Evolutionary conservation across 2,113 vertebrate species (phyloP).

Genomic region (Lepus americanus): DNA sequence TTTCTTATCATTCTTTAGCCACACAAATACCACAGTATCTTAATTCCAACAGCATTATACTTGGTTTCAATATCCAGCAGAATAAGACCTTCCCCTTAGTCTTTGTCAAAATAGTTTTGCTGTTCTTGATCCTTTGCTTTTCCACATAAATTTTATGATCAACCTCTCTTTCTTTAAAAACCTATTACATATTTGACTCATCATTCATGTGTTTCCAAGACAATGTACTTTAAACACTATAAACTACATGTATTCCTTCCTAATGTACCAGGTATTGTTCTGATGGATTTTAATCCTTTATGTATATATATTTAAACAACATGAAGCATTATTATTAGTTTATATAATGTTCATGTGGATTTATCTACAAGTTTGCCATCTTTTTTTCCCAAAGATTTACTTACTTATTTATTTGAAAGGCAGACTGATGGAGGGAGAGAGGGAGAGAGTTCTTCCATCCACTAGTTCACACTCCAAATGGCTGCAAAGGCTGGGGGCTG

Average conservation of each 20-base stretch:
- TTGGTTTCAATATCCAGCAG: neutral
- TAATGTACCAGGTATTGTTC: neutral
- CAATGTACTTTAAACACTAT: slow-evolving; percentile 34
- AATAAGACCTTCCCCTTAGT: neutral
- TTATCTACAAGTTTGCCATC: neutral
- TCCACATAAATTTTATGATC: neutral
- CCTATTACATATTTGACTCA: neutral
- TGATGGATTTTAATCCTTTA: slow-evolving; percentile 33
- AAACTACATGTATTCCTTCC: neutral
- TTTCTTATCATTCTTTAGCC: neutral
- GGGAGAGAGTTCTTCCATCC: no score
- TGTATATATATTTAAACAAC: slow-evolving; percentile 20
- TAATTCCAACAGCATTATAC: neutral
- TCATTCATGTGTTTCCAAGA: neutral
- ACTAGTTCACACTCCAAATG: neutral
- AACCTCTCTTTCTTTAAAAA: neutral
- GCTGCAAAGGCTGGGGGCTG: no score
- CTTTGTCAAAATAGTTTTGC: slow-evolving; percentile 7
- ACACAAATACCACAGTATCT: neutral
- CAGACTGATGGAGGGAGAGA: no score
- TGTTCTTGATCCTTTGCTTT: neutral
- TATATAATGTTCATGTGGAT: neutral
- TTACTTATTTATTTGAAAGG: no score
- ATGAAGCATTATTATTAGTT: neutral
- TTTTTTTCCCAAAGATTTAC: neutral